Base-by-base conservation (phyloP, 53 echinoderm and acorn worm species). In the Mesocentrotus franciscanus region DNA sequence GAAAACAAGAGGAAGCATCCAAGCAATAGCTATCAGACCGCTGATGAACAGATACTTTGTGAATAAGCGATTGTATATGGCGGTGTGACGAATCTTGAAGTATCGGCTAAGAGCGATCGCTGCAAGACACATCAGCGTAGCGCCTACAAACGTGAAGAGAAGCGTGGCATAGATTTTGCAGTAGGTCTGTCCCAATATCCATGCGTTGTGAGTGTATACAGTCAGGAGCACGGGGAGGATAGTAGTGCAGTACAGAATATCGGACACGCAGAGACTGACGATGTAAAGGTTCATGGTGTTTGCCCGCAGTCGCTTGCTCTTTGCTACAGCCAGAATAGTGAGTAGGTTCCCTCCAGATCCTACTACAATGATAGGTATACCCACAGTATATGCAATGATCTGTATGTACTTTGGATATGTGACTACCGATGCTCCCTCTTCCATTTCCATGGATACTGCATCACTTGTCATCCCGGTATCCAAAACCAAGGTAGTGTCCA, bases 131-230 rank as follows among this genome's bases (percentile, higher is more conserved):
- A 90, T 49, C 66, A 96, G 93, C 3, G 94, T 93, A 1, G 96
- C 94, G 1, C 96, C 96, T 18, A 95, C 94, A 90, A 96, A 96
- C 11, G 96, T 96, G 95, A 96, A 94, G 74, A 95, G 95, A 18
- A 96, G 49, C 71, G 94, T 75, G 20, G 96, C 95, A 84, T 96
- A 95, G 56, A 96, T 56, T 57, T 91, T 83, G 91, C 96, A 96
- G 85, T 95, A 96, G 8, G 74, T 34, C 66, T 87, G 29, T 61
- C 96, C 94, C n/a, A 96, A 92, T 15, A 94, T 49, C 96, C 96
- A 96, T 68, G 95, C 94, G 16, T 95, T 95, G 90, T 55, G 76
- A 24, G 61, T 90, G 94, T 90, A 96, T 10, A 95, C 94, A 11
- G 95, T 92, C 64, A 96, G 56, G 18, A 95, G 95, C 27, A 96